Base-by-base conservation (phyloP, 2,888 invertebrate species). In the Meta bourneti region DNA sequence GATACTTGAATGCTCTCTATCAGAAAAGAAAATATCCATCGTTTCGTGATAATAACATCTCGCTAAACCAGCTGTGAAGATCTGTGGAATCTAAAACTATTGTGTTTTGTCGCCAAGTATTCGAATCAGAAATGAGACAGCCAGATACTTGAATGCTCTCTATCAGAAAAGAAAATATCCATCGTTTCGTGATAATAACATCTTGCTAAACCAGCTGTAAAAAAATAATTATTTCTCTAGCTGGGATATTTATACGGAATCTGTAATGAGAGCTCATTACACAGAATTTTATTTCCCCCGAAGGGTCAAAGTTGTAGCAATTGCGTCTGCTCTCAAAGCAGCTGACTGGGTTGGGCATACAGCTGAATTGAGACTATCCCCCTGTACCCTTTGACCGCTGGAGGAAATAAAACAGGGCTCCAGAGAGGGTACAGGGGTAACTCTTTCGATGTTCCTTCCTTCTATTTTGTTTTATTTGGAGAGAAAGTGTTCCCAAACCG, bases 221-320 rank as follows among this genome's bases (percentile, higher is more conserved):
- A 34, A 34, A 75, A n/a, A n/a, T n/a, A n/a, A 77, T 51, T 77
- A 51, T 51, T 77, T 69, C 19, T 9, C 5, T 51, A 9, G 6
- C 19, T 51, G 20, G 8, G 7, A n/a, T 77, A 11, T 49, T 52
- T 9, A 72, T 34, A 6, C 19, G n/a, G 77, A 77, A 77, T 77
- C 51, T 77, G 11, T 77, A 77, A 77, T 77, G 51, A 77, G 77
- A 8, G 7, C 34, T 34, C 34, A 34, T 34, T 34, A 51, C 49
- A 49, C 49, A 49, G 51, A 51, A 7, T 51, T 51, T 51, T 77
- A 77, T n/a, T 77, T 77, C 49, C 9, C n/a, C 51, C 0, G 13
- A 51, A 51, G 52, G 77, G 77, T 77, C 77, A 77, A 51, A 77
- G 77, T 51, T 77, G 19, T 11, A 4, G 16, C n/a, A 77, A 52